Conservation (phyloP, 1,140 invertebrate genomes). For the Drosophila arawakana region DNA sequence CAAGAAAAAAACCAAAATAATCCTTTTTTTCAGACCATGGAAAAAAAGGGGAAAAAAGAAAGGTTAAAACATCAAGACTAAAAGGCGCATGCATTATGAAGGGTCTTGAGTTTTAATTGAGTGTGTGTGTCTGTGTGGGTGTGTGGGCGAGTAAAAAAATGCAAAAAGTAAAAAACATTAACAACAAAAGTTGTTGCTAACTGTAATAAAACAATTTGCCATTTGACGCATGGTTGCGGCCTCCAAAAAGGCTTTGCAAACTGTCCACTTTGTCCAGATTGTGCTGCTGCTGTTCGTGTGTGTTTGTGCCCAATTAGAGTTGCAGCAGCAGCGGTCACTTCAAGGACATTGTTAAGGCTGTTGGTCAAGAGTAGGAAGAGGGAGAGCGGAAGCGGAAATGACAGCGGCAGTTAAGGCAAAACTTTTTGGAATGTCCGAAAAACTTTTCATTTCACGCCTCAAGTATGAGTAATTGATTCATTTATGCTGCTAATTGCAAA, state of each 20-base stretch:
- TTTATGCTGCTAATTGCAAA: slow-evolving; percentile 69
- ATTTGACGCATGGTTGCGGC: slow-evolving; percentile 47
- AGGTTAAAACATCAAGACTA: slow-evolving; percentile 78
- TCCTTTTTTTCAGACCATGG: slow-evolving; percentile 58
- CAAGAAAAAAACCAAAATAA: slow-evolving; percentile 60
- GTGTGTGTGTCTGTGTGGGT: slow-evolving; percentile 56
- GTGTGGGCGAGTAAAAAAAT: slow-evolving; percentile 19
- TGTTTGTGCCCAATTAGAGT: slow-evolving; percentile 72
- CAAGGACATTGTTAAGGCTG: slow-evolving; percentile 53
- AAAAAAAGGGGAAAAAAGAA: slow-evolving; percentile 53
- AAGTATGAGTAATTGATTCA: slow-evolving; percentile 83
- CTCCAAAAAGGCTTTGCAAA: slow-evolving; percentile 25
- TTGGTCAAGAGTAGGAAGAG: neutral
- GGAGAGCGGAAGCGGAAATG: neutral
- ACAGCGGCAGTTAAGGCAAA: slow-evolving; percentile 19
- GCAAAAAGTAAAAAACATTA: slow-evolving; percentile 11
- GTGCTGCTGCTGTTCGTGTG: slow-evolving; percentile 20
- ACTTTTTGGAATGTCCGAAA: slow-evolving; percentile 56
- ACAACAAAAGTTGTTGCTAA: slow-evolving; percentile 59
- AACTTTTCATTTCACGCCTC: slow-evolving; percentile 75
- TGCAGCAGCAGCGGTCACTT: slow-evolving; percentile 73
- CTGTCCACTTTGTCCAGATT: slow-evolving; percentile 1
- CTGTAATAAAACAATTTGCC: slow-evolving; percentile 79
- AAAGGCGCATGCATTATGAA: slow-evolving; percentile 78
- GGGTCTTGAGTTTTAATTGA: slow-evolving; percentile 84